phyloP scores from a whole-genome alignment of 2,888 invertebrate species.

The Dryococelus australis region DNA sequence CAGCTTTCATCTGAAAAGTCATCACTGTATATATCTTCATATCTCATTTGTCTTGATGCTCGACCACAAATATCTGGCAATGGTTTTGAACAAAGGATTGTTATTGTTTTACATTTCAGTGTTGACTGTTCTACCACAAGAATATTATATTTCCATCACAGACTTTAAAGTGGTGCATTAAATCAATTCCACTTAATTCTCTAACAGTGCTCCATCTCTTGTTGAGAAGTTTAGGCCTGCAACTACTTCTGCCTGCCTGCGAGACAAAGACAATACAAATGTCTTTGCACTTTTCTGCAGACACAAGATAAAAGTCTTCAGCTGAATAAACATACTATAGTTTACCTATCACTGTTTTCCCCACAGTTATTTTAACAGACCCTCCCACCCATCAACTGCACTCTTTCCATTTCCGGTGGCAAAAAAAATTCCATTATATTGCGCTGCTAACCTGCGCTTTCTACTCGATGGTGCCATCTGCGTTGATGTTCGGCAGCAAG shows the following conservation, averaged over 20 bases:
- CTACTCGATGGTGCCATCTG: too few species aligned
- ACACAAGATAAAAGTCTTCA: neutral
- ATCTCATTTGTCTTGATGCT: neutral
- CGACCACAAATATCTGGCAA: neutral
- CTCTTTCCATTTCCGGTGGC: neutral
- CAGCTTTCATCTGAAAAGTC: neutral
- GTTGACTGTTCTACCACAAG: neutral
- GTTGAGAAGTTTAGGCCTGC: too few species aligned
- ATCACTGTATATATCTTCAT: neutral
- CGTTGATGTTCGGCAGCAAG: too few species aligned
- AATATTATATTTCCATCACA: slow-evolving; percentile 17
- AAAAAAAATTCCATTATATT: neutral
- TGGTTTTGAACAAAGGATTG: neutral
- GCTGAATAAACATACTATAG: neutral
- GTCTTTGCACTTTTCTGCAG: neutral
- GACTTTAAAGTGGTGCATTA: neutral
- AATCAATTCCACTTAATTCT: neutral
- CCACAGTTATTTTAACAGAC: neutral
- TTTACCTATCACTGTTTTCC: neutral
- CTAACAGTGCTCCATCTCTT: neutral
- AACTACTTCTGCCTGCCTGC: too few species aligned
- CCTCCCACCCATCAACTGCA: neutral
- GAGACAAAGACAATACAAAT: neutral
- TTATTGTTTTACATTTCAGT: neutral
- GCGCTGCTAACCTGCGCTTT: too few species aligned